Percentiles rank a stretch among this genome's conserved stretches.
Evolutionary conservation across 2,888 invertebrate genomes (phyloP).

Genomic region (Cosmia pyralina): DNA sequence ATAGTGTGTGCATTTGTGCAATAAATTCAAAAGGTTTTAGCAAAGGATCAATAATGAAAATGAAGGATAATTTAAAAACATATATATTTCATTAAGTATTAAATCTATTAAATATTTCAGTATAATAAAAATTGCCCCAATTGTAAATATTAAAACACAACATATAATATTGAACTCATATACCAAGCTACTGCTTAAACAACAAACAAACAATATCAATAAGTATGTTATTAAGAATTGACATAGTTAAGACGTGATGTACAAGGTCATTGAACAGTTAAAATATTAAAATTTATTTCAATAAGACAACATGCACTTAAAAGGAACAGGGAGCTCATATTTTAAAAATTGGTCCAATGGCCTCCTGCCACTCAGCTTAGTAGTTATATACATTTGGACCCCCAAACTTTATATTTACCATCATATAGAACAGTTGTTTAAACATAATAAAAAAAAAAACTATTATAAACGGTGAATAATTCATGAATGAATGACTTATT

Average conservation of each 20-base stretch:
- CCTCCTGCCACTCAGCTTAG: neutral
- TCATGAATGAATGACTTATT: neutral
- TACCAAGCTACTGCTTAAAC: conserved; percentile 16
- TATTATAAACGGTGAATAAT: neutral
- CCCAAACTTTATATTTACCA: neutral
- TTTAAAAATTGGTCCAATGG: neutral
- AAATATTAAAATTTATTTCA: neutral
- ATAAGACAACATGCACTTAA: neutral
- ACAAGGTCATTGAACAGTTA: conserved; percentile 23
- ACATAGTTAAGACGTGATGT: conserved; percentile 4
- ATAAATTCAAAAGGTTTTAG: conserved; percentile 13
- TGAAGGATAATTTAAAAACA: conserved; percentile 34
- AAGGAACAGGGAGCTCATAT: neutral
- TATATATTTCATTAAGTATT: conserved; percentile 44
- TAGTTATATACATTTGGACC: neutral
- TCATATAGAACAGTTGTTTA: neutral
- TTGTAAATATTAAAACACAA: conserved; percentile 16
- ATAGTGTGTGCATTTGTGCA: conserved; percentile 7
- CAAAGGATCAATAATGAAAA: conserved; percentile 48
- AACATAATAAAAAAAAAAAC: neutral
- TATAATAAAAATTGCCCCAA: conserved; percentile 23
- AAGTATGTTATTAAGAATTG: neutral
- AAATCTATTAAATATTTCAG: conserved; percentile 15
- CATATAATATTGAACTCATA: conserved; percentile 6
- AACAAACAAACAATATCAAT: conserved; percentile 12